These are phyloP conservation scores for Mus spretus DNA, from an alignment of 2,797 vertebrate species.

Conservation along the genomic window DNA sequence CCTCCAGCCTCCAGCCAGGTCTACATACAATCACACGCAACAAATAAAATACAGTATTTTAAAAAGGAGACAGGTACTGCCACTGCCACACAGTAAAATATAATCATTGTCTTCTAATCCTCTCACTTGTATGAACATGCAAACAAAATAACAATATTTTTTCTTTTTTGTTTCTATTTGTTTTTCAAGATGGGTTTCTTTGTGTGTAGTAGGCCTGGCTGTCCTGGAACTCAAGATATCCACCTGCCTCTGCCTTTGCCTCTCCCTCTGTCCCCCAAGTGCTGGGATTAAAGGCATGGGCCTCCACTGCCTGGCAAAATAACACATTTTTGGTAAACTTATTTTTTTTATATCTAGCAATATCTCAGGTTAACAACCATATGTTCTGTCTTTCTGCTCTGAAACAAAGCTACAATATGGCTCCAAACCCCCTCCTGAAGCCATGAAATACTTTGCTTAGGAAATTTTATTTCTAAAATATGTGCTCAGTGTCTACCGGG, in stretches of 20 bases:
- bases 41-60: not conserved
- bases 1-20: not conserved
- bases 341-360: constrained; percentile 44
- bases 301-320: not conserved
- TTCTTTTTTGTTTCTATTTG: not conserved
- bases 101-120: not conserved
- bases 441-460: constrained; percentile 4
- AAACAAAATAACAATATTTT: constrained; percentile 31
- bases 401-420: constrained; percentile 31
- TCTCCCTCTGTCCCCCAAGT: not conserved
- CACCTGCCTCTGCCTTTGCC: not conserved
- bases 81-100: constrained; percentile 14
- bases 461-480: constrained; percentile 51
- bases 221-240: not conserved
- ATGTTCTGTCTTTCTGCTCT: not conserved
- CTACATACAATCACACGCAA: not conserved
- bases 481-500: constrained; percentile 28
- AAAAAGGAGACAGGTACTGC: not conserved
- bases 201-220: not conserved
- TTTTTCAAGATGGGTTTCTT: not conserved
- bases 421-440: not conserved
- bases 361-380: constrained; percentile 56
- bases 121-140: constrained; percentile 13
- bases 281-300: not conserved
- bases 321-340: constrained; percentile 21